These are phyloP conservation scores for Lycocorax pyrrhopterus DNA, from an alignment of 2,113 vertebrate species.

Conservation along the genomic window DNA sequence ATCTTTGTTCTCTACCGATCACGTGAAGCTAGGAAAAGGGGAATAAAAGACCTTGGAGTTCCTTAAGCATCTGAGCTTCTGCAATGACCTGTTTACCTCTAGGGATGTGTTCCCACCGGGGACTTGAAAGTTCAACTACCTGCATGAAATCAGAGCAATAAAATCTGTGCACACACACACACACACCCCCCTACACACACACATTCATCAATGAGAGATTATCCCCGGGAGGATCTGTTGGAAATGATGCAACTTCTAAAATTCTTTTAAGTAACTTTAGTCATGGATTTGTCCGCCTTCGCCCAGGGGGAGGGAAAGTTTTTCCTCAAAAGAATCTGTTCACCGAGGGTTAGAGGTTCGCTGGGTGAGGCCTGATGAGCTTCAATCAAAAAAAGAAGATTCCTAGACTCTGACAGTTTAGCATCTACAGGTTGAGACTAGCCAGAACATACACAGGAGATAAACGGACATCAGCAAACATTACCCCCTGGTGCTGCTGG, in stretches of 20 bases:
- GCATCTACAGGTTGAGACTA: not conserved
- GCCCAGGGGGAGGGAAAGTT: not conserved
- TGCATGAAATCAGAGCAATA: not conserved
- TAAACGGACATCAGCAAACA: not conserved
- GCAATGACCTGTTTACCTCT: not conserved
- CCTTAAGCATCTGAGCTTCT: not conserved
- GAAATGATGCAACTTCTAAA: not conserved
- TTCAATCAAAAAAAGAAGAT: not conserved
- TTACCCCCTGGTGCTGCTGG: not conserved
- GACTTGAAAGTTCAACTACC: not conserved
- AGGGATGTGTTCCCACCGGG: accelerated
- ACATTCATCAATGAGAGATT: not conserved
- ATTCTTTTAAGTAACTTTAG: not conserved
- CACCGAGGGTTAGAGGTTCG: not conserved
- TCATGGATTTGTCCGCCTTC: not conserved
- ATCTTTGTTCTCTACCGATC: not conserved
- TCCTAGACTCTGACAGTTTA: not conserved
- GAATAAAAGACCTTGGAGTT: not conserved
- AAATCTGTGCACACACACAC: not conserved
- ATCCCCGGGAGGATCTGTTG: not conserved
- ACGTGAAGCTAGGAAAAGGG: not conserved
- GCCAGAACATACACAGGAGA: not conserved
- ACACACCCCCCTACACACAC: not conserved
- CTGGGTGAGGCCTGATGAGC: not conserved
- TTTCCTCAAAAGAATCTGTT: not conserved